Base-by-base conservation (phyloP, 1,140 invertebrate species). In the Orchesella cincta region DNA sequence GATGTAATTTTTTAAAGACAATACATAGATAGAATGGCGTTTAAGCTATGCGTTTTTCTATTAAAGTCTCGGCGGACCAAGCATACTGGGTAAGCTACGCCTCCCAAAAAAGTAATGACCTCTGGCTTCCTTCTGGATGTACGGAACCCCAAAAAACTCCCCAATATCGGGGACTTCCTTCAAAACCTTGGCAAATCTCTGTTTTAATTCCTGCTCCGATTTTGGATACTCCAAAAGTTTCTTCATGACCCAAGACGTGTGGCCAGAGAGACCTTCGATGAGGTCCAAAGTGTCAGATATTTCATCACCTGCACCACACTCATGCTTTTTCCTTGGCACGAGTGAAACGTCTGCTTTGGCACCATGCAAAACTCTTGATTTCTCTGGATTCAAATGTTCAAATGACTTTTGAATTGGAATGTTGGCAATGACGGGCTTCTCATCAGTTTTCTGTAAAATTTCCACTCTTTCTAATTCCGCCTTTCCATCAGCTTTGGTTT, bases 301-400 rank as follows among this genome's bases (percentile, higher is more conserved):
- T 67, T 67, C 28, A 67, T 67, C 28, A 31, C 62, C 62, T 67
- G 29, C 28, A 1, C 62, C 62, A 57, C n/a, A n/a, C n/a, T n/a
- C n/a, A n/a, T n/a, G n/a, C n/a, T n/a, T n/a, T n/a, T 14, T 57
- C n/a, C n/a, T 57, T 57, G 54, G 23, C 54, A 23, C 26, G n/a
- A 8, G 26, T 12, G 54, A 12, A 57, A 26, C 26, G 26, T 23
- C 54, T 57, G 54, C 3, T 57, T 57, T 57, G 20, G 20, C 20
- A 20, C 39, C 8, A 12, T 46, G 20, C 39, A 20, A 46, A 46
- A 8, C 8, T 20, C 39, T 12, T 12, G 54, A 57, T 18, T 57
- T 57, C n/a, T n/a, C n/a, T n/a, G n/a, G n/a, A n/a, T n/a, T n/a
- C n/a, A n/a, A n/a, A n/a, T n/a, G n/a, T n/a, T n/a, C n/a, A n/a